phyloP scores from a whole-genome alignment of 37 sponge, comb jelly and placozoan genomes.

The Halisarca cf. caerulea region DNA sequence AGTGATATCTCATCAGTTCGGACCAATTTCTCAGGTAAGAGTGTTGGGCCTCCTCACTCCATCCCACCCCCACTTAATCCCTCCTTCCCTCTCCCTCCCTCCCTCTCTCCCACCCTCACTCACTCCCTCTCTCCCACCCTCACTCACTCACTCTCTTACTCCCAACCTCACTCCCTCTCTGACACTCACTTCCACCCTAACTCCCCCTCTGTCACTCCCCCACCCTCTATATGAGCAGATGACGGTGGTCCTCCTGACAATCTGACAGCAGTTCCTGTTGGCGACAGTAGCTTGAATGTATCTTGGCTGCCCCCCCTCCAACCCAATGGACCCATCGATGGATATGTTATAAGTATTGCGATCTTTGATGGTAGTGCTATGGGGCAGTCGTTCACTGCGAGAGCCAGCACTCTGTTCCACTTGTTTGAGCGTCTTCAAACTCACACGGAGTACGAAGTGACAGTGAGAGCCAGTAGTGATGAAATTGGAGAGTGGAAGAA shows the following conservation, averaged over 20 bases:
- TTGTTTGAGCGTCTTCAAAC: too few species aligned
- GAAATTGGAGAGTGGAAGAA: not conserved
- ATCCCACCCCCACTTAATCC: too few species aligned
- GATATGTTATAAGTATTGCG: slow-evolving; percentile 25
- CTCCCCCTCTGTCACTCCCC: not conserved
- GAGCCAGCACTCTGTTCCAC: not conserved
- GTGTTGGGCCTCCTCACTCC: too few species aligned
- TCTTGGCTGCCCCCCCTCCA: slow-evolving; percentile 42
- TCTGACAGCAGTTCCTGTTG: not conserved
- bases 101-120: too few species aligned
- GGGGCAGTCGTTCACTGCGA: too few species aligned
- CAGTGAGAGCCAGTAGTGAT: not conserved
- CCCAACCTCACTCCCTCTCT: too few species aligned
- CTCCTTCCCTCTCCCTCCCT: too few species aligned
- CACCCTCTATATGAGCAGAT: not conserved
- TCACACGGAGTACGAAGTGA: not conserved
- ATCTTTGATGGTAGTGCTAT: not conserved
- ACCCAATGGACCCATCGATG: slow-evolving; percentile 55
- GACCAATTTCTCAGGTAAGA: not conserved
- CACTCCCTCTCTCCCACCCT: too few species aligned
- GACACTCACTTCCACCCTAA: too few species aligned
- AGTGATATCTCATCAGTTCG: not conserved
- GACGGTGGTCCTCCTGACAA: not conserved
- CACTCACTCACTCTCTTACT: too few species aligned
- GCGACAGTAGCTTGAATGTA: not conserved